A percentile compares a stretch with the other conserved stretches of the same genome.
Conservation (phyloP, 2,888 invertebrate species). For the Panzeria rudis region DNA sequence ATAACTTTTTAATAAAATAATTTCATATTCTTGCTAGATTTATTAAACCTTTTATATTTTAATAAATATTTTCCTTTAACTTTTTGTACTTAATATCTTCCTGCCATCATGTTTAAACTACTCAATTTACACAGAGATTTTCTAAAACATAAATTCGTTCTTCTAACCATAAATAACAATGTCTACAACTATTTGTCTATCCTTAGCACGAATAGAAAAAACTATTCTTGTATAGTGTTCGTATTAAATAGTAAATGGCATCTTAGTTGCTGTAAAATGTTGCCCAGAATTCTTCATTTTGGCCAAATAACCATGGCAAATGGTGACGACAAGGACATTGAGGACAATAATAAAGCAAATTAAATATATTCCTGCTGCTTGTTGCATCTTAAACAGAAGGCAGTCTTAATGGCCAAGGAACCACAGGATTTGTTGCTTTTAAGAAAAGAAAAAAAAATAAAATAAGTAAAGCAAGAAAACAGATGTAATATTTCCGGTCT, state of each 20-base stretch:
- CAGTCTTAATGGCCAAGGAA: neutral
- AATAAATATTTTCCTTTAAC: constrained; percentile 26
- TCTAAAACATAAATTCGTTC: constrained; percentile 18
- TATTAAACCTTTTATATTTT: constrained; percentile 2
- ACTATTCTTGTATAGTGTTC: neutral
- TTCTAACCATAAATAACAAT: constrained; percentile 14
- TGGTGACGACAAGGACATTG: constrained; percentile 17
- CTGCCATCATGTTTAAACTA: constrained; percentile 40
- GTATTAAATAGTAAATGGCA: constrained; percentile 42
- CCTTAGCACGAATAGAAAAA: neutral
- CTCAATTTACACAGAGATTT: constrained; percentile 29
- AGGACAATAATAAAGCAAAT: constrained; percentile 44
- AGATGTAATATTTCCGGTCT: constrained; percentile 25
- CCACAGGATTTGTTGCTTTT: constrained; percentile 28
- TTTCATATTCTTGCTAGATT: neutral
- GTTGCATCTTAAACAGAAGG: constrained; percentile 51
- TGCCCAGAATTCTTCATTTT: constrained; percentile 36
- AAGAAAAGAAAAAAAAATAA: neutral
- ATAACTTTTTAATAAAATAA: no score
- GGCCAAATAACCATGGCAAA: constrained; percentile 48
- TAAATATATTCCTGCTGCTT: constrained; percentile 56
- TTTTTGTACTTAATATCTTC: constrained; percentile 28
- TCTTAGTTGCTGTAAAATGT: constrained; percentile 8
- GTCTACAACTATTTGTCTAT: constrained; percentile 27
- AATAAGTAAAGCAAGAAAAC: constrained; percentile 11